Conservation (phyloP, 1,140 invertebrate genomes). For the Nephotettix cincticeps region DNA sequence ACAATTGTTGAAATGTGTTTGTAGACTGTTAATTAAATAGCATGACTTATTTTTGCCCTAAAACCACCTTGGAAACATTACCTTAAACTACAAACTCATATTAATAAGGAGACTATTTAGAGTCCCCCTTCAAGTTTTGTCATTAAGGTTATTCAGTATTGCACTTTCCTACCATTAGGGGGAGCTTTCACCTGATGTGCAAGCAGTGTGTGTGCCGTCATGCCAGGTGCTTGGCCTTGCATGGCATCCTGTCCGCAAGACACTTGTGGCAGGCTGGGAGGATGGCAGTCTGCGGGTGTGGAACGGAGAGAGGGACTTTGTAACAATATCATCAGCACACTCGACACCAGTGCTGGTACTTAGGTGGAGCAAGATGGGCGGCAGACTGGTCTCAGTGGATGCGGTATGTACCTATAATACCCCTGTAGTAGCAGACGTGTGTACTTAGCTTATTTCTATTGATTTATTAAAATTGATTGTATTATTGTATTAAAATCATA, state of each 20-base stretch:
- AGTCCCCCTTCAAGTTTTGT: no score
- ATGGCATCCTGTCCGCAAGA: slow-evolving; percentile 86
- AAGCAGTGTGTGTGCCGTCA: slow-evolving; percentile 67
- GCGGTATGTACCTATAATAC: slow-evolving; percentile 49
- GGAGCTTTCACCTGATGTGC: slow-evolving; percentile 73
- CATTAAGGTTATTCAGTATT: no score
- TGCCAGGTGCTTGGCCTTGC: slow-evolving; percentile 75
- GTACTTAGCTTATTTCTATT: background rate
- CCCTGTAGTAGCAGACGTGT: no score
- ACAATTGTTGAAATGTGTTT: no score
- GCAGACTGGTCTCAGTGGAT: slow-evolving; percentile 78
- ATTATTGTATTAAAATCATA: slow-evolving; percentile 32
- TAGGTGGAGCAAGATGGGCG: slow-evolving; percentile 74
- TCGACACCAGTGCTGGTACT: slow-evolving; percentile 73
- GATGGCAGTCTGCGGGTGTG: slow-evolving; percentile 84
- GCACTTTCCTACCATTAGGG: no score
- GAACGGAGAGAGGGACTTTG: slow-evolving; percentile 70
- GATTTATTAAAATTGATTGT: slow-evolving; percentile 22
- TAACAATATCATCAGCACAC: slow-evolving; percentile 73
- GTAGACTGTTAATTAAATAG: no score
- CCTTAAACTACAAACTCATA: no score
- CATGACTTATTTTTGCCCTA: no score
- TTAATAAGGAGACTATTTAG: no score
- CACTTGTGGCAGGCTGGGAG: slow-evolving; percentile 87
- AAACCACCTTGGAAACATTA: no score